Base-by-base conservation (phyloP, 92 coral and sea anemone species). In the Porites cylindrica region DNA sequence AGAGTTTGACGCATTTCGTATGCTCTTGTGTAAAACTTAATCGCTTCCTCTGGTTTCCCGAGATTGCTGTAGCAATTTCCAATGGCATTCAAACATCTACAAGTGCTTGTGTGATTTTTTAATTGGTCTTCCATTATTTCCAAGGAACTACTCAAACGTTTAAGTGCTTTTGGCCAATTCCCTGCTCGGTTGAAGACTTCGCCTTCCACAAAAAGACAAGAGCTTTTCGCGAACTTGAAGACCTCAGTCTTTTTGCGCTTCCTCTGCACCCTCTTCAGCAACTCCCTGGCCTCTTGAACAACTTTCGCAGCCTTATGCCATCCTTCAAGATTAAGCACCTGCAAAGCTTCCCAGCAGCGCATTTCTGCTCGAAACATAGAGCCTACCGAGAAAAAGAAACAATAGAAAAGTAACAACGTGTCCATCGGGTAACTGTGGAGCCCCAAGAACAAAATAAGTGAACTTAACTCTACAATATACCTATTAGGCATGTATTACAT, bases 51-150 rank as follows among this genome's bases (percentile, higher is more conserved):
- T 0, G 66, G 82, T 10, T 89, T 52, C 0, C 80, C 51, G 3
- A 85, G 69, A 7, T 51, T n/a, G 80, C 51, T 79, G 64, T 70
- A 84, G 54, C 92, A 91, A 21, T 91, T 91, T 3, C 94, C 94
- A 23, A 91, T 83, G 1, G 83, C 94, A 66, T 88, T 91, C 14
- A 88, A 68, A 47, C 86, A 83, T 51, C 92, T 75, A 9, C 90
- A 80, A 18, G 92, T 92, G 76, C 88, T 91, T 21, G 91, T 89
- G 66, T 92, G 92, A 53, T 77, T 76, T n/a, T 62, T 43, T 17
- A 85, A 81, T 10, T 81, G 54, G 47, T 47, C 66, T 47, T 85
- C 77, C 81, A 83, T 83, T 62, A 74, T 74, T 11, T 73, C 53
- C 10, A 83, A 9, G 1, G 88, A 74, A 26, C 62, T 14, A 0